Evolutionary conservation across 2,113 vertebrate species (phyloP).

Genomic region (Mirounga angustirostris): DNA sequence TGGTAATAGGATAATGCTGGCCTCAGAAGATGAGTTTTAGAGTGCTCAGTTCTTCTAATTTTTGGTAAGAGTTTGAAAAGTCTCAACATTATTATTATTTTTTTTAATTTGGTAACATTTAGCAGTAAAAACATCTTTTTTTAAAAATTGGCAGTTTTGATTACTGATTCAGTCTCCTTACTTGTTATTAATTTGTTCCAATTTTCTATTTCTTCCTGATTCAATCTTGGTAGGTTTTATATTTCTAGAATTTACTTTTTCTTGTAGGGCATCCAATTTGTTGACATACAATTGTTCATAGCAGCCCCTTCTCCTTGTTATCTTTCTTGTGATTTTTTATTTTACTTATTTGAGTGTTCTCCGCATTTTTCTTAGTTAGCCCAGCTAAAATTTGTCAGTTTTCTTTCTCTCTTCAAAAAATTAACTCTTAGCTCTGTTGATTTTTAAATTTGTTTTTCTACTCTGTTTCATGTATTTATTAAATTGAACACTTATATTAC

Average conservation of each 20-base stretch:
- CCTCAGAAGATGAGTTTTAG: background rate
- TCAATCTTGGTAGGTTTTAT: background rate
- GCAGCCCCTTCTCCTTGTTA: background rate
- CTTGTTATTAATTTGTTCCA: background rate
- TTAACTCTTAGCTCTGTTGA: background rate
- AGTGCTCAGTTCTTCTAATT: background rate
- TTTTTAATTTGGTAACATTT: background rate
- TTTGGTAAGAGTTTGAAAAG: background rate
- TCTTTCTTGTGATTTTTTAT: background rate
- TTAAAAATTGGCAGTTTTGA: background rate
- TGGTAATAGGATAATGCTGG: background rate
- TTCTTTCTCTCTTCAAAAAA: background rate
- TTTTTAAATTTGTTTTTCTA: background rate
- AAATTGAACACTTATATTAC: background rate
- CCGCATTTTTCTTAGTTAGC: background rate
- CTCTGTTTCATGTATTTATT: background rate
- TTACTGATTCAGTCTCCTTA: background rate
- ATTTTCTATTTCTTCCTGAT: background rate
- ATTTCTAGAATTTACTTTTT: background rate
- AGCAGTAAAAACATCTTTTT: background rate
- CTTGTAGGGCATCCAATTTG: background rate
- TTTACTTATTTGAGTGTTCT: background rate
- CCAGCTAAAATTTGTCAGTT: background rate
- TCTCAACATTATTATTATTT: background rate
- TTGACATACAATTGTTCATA: background rate